Percentiles rank a stretch among this genome's conserved stretches.
These are phyloP conservation scores for Carcina quercana DNA, from an alignment of 2,888 invertebrate genomes.

Conservation along the genomic window DNA sequence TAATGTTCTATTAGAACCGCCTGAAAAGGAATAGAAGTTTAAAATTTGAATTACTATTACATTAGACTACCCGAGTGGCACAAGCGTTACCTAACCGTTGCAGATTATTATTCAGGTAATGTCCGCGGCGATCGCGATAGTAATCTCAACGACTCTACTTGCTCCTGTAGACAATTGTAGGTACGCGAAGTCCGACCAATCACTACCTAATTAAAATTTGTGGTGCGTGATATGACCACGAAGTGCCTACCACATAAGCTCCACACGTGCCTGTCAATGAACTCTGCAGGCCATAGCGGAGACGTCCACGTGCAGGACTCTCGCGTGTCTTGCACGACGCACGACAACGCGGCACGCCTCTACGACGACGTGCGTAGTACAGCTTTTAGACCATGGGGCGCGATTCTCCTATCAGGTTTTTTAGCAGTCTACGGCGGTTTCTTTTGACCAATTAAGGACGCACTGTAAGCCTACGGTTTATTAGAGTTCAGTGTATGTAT, in stretches of 20 bases:
- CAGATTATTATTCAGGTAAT: conserved; percentile 47
- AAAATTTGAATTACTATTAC: not conserved
- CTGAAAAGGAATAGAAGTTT: too few species aligned
- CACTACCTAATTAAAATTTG: conserved; percentile 69
- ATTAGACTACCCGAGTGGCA: conserved; percentile 12
- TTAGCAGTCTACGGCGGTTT: too few species aligned
- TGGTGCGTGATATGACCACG: conserved; percentile 63
- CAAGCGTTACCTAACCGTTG: conserved; percentile 29
- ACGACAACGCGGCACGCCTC: too few species aligned
- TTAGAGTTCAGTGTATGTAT: too few species aligned
- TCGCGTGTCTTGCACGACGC: not conserved
- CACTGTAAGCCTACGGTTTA: too few species aligned
- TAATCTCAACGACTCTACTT: conserved; percentile 44
- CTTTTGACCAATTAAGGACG: too few species aligned
- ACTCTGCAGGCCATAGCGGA: conserved; percentile 51
- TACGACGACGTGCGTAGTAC: too few species aligned
- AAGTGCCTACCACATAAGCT: conserved; percentile 60
- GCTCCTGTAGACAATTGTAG: conserved; percentile 46
- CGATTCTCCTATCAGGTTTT: too few species aligned
- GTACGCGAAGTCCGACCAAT: conserved; percentile 49
- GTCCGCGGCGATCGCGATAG: conserved; percentile 41
- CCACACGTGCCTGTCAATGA: conserved; percentile 73
- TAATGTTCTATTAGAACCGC: not conserved
- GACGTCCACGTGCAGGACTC: conserved; percentile 1
- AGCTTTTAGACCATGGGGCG: too few species aligned